Evolutionary conservation across 2,797 vertebrate genomes (phyloP).

Genomic region (Morus bassanus): DNA sequence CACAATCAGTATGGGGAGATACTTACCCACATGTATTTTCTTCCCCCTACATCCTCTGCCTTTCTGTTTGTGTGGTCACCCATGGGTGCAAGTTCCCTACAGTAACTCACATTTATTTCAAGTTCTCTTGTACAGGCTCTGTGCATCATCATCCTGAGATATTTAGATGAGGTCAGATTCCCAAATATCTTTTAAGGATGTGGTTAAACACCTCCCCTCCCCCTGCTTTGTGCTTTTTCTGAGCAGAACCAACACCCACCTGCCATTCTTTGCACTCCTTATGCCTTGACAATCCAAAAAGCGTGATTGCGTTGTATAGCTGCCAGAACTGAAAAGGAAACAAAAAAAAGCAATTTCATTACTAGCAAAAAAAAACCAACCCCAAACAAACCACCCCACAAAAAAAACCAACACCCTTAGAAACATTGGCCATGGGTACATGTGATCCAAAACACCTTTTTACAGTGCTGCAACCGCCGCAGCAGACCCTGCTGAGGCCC

Average conservation of each 20-base stretch:
- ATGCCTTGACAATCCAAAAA: conserved; percentile 88
- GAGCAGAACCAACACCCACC: conserved; percentile 74
- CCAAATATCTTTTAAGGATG: neutral
- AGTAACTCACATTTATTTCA: neutral
- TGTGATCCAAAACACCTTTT: neutral
- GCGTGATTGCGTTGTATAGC: conserved; percentile 91
- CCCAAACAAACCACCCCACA: too few species aligned
- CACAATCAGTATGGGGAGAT: neutral
- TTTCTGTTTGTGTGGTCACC: neutral
- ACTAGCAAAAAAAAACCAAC: neutral
- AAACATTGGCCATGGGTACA: fast-evolving
- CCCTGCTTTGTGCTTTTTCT: neutral
- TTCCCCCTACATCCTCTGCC: neutral
- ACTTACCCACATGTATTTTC: neutral
- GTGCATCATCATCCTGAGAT: neutral
- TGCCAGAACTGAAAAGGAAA: conserved; percentile 89
- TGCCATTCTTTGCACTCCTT: conserved; percentile 97
- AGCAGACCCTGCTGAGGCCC: neutral
- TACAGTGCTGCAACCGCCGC: neutral
- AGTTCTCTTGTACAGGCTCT: neutral
- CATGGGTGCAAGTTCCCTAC: neutral
- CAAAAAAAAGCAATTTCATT: neutral
- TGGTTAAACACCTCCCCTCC: neutral
- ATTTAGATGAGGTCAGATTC: neutral
- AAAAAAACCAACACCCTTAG: neutral